Base-by-base conservation (phyloP, 2,113 vertebrate genomes). In the Thamnaconus septentrionalis region DNA sequence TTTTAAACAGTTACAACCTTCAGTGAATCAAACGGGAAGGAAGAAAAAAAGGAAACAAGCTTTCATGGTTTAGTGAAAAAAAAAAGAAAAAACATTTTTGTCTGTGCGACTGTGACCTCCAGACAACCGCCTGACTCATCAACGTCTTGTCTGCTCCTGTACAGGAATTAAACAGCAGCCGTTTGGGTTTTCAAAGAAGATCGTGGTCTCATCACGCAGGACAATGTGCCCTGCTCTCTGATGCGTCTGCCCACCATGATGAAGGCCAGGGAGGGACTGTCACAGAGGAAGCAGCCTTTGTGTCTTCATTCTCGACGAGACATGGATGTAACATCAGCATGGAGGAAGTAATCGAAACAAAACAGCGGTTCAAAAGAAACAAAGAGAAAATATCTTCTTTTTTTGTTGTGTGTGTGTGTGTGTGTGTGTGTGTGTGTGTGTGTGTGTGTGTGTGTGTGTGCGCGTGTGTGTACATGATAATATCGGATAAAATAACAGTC, bases 141-240 rank as follows among this genome's bases (percentile, higher is more conserved):
- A 68, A 60, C 64, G 58, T 78, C 50, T 59, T 64, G 53, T 18
- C 61, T 69, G 59, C 64, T 70, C 72, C 18, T 31, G 18, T 31
- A 31, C 18, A 31, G 64, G 55, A 68, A 62, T 79, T 48, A 72
- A 66, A 73, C 66, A 66, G 77, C 49, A 40, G 47, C 58, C 63
- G 61, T 53, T 81, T 83, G 55, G 63, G 73, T 75, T 78, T 31
- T 31, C 18, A 31, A 31, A 64, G 76, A 69, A 81, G 67, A 76
- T 54, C 70, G 52, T 69, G 55, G 58, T 75, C 85, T 74, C 78
- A 60, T 78, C 61, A 52, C 61, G 75, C 83, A 89, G 78, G 90
- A 90, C 86, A 90, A 88, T 91, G 82, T 90, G 87, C 82, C 91
- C 80, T 85, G 80, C 78, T 71, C 63, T 61, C 75, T 57, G 59